Conservation (phyloP, 2,113 vertebrate species). For the Microcebus ravelobensis region DNA sequence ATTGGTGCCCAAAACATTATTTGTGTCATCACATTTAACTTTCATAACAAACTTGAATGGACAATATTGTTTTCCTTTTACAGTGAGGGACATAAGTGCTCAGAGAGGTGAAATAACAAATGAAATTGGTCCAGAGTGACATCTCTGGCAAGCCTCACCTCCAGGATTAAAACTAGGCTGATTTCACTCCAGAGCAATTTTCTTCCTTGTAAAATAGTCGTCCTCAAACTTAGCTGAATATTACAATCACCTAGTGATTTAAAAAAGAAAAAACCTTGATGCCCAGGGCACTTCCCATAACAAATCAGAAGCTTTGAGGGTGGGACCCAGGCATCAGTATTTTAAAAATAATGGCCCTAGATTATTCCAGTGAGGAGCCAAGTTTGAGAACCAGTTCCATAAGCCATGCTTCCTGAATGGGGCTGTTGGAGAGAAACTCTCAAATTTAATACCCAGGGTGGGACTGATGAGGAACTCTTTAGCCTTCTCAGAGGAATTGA, state of each 20-base stretch:
- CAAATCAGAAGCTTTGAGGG: not conserved
- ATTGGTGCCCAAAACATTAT: not conserved
- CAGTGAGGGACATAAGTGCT: not conserved
- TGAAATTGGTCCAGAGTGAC: not conserved
- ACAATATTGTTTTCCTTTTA: not conserved
- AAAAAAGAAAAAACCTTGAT: not conserved
- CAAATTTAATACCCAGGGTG: not conserved
- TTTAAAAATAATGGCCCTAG: not conserved
- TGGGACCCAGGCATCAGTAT: not conserved
- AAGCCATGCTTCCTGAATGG: not conserved
- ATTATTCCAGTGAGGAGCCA: not conserved
- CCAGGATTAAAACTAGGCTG: not conserved
- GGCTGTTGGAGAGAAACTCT: not conserved
- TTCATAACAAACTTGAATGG: not conserved
- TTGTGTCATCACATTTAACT: not conserved
- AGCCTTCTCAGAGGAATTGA: not conserved
- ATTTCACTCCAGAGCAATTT: not conserved
- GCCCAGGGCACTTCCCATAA: fast-evolving
- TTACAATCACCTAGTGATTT: not conserved
- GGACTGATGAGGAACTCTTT: not conserved
- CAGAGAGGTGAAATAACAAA: not conserved
- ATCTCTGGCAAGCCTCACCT: not conserved
- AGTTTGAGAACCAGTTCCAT: not conserved
- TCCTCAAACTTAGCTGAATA: not conserved
- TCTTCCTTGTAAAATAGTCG: not conserved